Base-by-base conservation (phyloP, 2,888 invertebrate species). In the Archaeoteleia sp. region DNA sequence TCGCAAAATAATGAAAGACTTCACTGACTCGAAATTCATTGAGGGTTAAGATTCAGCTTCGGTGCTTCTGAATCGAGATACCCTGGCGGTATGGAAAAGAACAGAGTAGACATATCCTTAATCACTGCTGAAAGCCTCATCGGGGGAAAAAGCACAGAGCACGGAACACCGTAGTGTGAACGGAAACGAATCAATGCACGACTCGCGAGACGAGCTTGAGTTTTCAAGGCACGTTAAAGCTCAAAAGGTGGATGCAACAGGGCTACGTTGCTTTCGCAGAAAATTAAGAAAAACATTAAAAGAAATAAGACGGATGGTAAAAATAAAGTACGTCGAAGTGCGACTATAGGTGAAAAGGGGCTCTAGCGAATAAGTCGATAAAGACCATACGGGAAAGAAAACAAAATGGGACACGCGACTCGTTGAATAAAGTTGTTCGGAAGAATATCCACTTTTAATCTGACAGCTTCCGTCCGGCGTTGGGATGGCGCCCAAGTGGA, bases 401-500 rank as follows among this genome's bases (percentile, higher is more conserved):
- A 20, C 20, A 5, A 20, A 20, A 2, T 20, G 20, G 20, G 20
- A 20, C 20, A 20, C 20, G 20, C 7, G 12, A 27, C 14, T 42
- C 6, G 1, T n/a, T 15, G 9, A 4, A 9, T 45, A 5, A 54
- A 35, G 61, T 71, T 74, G 70, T 74, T 74, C 71, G 74, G 74
- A 77, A 75, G 74, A 79, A 74, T 74, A 75, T 72, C 76, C 76
- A 78, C 77, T 82, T 81, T 82, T 78, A 82, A 81, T 81, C 78
- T 73, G 78, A 73, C 77, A 75, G 75, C 74, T 75, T 75, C 73
- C 69, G 65, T 58, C 61, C 58, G 55, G 66, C 68, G 74, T 74
- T 73, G 67, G 20, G 71, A 30, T 60, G 70, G 62, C 73, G 72
- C 63, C 70, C 73, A 63, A 75, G 74, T 61, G 70, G 76, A 78